Evolutionary conservation across 2,113 vertebrate genomes (phyloP), one percentile per base, ranked within the genome.

Genomic region (Anthoscopus minutus): DNA sequence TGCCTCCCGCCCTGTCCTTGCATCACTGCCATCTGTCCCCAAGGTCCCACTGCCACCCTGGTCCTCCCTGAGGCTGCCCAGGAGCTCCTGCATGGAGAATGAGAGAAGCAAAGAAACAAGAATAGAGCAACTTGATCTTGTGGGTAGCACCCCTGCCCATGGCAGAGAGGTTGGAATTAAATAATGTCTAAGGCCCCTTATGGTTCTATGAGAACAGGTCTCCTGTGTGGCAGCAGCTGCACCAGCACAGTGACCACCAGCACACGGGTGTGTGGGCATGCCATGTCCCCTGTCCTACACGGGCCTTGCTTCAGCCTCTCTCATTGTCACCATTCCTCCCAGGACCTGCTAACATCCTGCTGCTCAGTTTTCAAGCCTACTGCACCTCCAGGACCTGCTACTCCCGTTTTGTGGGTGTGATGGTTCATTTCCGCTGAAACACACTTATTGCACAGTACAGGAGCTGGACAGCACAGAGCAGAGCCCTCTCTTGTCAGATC

Each of bases 261-360:
- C 3, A 1, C n/a, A 5, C 1, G 7, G n/a, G 19, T 22, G 18
- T 22, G 18, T 6, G 4, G 35, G 31, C n/a, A 15, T 0, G 0
- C 53, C 13, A 4, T 13, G 22, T 28, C 8, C 24, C 3, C 5
- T 66, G 28, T 40, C 56, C 64, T 47, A 12, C 23, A 37, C 0
- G 2, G 27, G 23, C 62, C 65, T 82, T 85, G 12, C 28, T 67
- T 66, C 61, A 85, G 31, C 27, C 6, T 64, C 44, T 57, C 44
- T 61, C 13, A 1, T n/a, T 72, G 40, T 40, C 61, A 27, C 27
- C 3, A 2, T 12, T 83, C 27, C 28, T 65, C 13, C 30, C 37
- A 30, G n/a, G 28, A 14, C 35, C 57, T 69, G 45, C 10, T 61
- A 61, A 80, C 8, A 3, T 65, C 22, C 58, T 65, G 67, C 54